Base-by-base conservation (phyloP, 2,797 vertebrate species). In the Danio aesculapii region DNA sequence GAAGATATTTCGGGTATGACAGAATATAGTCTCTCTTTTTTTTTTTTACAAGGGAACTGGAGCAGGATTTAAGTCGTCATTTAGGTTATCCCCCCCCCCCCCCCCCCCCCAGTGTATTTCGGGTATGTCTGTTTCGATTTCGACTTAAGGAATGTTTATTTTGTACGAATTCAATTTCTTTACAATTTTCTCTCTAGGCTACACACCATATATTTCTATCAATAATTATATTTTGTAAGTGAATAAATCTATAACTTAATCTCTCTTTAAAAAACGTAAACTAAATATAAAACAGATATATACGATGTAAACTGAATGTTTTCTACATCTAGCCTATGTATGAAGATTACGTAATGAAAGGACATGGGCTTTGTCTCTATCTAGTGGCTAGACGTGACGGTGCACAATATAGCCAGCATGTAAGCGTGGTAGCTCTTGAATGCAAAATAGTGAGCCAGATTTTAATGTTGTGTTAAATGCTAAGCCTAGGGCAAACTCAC, bases 301-400 rank as follows among this genome's bases (percentile, higher is more conserved):
- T 30, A 30, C 1, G 30, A 30, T 30, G 30, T 30, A 30, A 30
- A 30, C 30, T n/a, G n/a, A 30, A 30, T 30, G 47, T 46, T 66
- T 66, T 10, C 0, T 8, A 17, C 12, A 5, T 30, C 46, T 44
- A 8, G 11, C 5, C 12, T 46, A 11, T 44, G 19, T 47, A 44
- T 49, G 46, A 19, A 17, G 17, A 58, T 72, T 72, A 72, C 53
- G 41, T 21, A 72, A 55, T 19, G n/a, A 66, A 43, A 47, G 4
- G 12, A 47, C 30, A 9, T 64, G 43, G 11, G 41, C 66, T 66
- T 30, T 69, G 64, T 50, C 66, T 69, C 76, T 53, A 59, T 59
- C 64, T 69, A n/a, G 3, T 78, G 76, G 76, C 12, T 30, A 70
- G 5, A 78, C 12, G 17, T 6, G 43, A 53, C 12, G n/a, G 13